Conservation (phyloP, 1,140 invertebrate genomes). For the Cydia strobilella region DNA sequence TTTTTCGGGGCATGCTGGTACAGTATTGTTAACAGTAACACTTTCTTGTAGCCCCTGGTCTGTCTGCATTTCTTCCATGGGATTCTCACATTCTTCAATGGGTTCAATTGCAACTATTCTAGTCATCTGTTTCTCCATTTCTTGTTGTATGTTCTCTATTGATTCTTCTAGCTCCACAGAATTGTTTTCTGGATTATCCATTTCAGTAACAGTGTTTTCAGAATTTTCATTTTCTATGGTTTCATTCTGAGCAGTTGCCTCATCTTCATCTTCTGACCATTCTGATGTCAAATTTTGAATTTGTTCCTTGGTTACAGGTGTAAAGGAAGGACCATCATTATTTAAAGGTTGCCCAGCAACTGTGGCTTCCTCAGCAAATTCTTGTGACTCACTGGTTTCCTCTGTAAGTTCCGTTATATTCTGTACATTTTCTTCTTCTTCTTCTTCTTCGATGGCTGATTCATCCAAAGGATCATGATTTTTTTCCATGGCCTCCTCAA, state of each 20-base stretch:
- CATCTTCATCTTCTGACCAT: slow-evolving; percentile 75
- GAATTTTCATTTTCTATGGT: slow-evolving; percentile 13
- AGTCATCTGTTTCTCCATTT: slow-evolving; percentile 60
- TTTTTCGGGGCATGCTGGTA: slow-evolving; percentile 54
- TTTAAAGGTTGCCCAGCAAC: background rate
- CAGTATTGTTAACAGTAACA: background rate
- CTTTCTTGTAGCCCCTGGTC: background rate
- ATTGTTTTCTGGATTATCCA: slow-evolving; percentile 36
- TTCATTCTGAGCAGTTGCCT: slow-evolving; percentile 36
- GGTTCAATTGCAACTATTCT: slow-evolving; percentile 26
- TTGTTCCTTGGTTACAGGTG: slow-evolving; percentile 46
- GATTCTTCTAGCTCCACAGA: slow-evolving; percentile 67
- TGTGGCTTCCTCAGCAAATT: background rate
- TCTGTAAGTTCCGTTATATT: slow-evolving; percentile 10
- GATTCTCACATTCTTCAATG: slow-evolving; percentile 31
- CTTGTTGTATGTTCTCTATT: slow-evolving; percentile 76
- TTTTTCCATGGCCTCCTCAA: slow-evolving; percentile 5
- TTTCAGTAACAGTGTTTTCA: slow-evolving; percentile 34
- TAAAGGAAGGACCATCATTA: slow-evolving; percentile 36
- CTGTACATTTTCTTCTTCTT: slow-evolving; percentile 10
- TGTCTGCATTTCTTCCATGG: slow-evolving; percentile 24
- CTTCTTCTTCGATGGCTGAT: background rate
- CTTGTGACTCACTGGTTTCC: background rate
- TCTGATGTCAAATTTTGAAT: slow-evolving; percentile 67
- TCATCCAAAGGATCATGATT: background rate